Base-by-base conservation (phyloP, 2,888 invertebrate species). In the Drosophila quinaria region DNA sequence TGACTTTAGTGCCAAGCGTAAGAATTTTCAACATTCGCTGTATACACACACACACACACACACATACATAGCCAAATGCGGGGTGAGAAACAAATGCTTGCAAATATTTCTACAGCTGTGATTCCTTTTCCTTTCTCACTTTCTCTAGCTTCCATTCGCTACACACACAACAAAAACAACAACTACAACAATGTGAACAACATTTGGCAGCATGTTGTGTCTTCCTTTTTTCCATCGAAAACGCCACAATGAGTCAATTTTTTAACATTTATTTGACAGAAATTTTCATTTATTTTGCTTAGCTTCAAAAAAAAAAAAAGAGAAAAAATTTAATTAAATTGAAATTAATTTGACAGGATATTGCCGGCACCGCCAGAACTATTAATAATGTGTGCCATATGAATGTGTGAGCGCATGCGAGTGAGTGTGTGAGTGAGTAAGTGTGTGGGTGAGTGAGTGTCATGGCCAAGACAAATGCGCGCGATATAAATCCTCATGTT, bases 261-360 rank as follows among this genome's bases (percentile, higher is more conserved):
- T 87, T 87, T 90, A 89, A 90, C 85, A 83, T 88, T 89, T 89
- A 83, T 89, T 87, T 89, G 89, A 85, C 85, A 87, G 85, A 79
- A 85, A 80, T 81, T 87, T 83, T 79, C 81, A 85, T 87, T 89
- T 86, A 79, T 86, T 85, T 89, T 72, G 69, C 70, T 82, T 74
- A 80, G 74, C 65, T 42, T 56, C 25, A 39, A 46, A 33, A 13
- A 37, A 46, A 33, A 13, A 37, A 55, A 35, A 56, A 19, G 29
- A 52, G 39, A 67, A 51, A 37, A 44, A 54, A 54, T 87, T 89
- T 87, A 90, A 90, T 89, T 84, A 89, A 89, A 89, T 80, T 89
- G 84, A 89, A 89, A 90, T 88, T 89, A 90, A 89, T 89, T 89
- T 89, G 90, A 88, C 88, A 81, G 81, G 71, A 80, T 80, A 73